These are phyloP conservation scores for Drosophila sordidula DNA, from an alignment of 2,888 invertebrate genomes.

Conservation along the genomic window DNA sequence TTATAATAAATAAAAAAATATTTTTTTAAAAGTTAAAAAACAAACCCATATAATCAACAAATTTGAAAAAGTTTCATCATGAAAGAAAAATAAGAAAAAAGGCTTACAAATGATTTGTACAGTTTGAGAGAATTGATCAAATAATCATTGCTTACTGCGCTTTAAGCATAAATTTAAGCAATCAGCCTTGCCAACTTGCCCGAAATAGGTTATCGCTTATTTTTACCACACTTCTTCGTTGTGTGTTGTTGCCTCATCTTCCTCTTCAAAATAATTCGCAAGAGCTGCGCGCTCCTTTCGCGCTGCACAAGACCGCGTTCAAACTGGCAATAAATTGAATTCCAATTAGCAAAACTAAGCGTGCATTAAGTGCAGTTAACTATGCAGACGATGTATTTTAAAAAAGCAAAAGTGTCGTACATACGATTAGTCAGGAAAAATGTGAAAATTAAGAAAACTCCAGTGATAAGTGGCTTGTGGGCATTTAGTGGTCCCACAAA, in stretches of 20 bases:
- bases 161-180: background rate
- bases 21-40: too few species aligned
- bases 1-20: too few species aligned
- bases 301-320: constrained; percentile 51
- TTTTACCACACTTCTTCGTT: constrained; percentile 35
- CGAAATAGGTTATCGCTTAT: background rate
- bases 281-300: constrained; percentile 71
- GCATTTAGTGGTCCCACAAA: constrained; percentile 80
- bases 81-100: background rate
- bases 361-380: constrained; percentile 12
- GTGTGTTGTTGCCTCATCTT: constrained; percentile 66
- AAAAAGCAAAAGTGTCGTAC: constrained; percentile 26
- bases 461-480: constrained; percentile 68
- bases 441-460: constrained; percentile 62
- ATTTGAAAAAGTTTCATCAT: too few species aligned
- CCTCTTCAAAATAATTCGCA: constrained; percentile 70
- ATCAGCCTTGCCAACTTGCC: constrained; percentile 30
- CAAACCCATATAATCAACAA: too few species aligned
- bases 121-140: constrained; percentile 7
- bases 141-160: background rate
- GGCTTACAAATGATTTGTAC: background rate
- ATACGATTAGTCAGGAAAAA: constrained; percentile 22
- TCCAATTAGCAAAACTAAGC: constrained; percentile 19
- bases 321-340: constrained; percentile 46
- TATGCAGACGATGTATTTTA: constrained; percentile 21